Evolutionary conservation across 2,888 invertebrate genomes (phyloP).

Genomic region (Sericinus montela): DNA sequence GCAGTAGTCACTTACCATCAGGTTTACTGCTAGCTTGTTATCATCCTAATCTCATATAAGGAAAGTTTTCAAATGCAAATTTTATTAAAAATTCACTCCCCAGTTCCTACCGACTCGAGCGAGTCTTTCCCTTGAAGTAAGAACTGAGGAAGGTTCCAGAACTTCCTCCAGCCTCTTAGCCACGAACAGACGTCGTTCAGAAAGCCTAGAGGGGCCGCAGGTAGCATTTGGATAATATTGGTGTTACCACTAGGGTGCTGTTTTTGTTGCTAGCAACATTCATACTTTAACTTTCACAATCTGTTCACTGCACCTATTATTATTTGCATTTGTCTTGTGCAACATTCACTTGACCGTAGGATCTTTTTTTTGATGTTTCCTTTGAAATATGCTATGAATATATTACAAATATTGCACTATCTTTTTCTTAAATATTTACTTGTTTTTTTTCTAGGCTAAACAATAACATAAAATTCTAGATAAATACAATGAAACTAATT

Average conservation of each 20-base stretch:
- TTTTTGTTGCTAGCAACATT: constrained; percentile 22
- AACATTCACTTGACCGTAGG: not conserved
- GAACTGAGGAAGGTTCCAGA: constrained; percentile 67
- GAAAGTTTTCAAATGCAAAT: not conserved
- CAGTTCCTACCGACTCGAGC: constrained; percentile 80
- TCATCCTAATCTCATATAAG: no score
- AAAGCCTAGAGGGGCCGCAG: constrained; percentile 80
- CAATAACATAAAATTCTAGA: no score
- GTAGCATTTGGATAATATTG: constrained; percentile 41
- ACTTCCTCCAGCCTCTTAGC: constrained; percentile 67
- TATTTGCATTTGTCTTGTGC: not conserved
- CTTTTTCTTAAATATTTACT: no score
- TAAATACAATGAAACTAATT: no score
- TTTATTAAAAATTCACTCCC: constrained; percentile 27
- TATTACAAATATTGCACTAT: no score
- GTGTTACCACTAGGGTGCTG: constrained; percentile 24
- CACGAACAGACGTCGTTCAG: constrained; percentile 74
- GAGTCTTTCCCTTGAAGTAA: constrained; percentile 81
- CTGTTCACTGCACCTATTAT: constrained; percentile 8
- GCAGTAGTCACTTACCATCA: no score
- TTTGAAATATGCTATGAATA: no score
- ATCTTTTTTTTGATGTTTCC: not conserved
- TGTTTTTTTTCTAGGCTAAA: no score
- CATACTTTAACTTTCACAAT: constrained; percentile 6
- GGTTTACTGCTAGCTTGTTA: no score